phyloP scores from a whole-genome alignment of 2,797 vertebrate species.

The Naso thynnoides region DNA sequence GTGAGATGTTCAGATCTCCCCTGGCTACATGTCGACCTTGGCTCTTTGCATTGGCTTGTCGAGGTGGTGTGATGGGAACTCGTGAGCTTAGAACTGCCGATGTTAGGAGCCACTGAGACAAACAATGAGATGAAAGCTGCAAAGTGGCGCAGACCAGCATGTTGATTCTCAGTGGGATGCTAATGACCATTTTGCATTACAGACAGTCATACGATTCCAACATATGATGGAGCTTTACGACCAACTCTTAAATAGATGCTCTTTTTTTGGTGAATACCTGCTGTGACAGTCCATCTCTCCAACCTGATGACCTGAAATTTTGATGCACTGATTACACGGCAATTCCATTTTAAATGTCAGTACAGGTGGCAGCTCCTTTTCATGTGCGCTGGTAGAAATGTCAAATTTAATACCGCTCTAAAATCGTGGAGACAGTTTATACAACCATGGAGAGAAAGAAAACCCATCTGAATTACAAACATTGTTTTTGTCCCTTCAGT shows the following conservation, averaged over 20 bases:
- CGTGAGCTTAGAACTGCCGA: slow-evolving; percentile 3
- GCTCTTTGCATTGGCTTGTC: slow-evolving; percentile 27
- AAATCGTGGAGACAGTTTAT: slow-evolving; percentile 20
- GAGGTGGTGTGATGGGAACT: slow-evolving; percentile 3
- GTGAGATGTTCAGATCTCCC: neutral
- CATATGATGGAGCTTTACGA: neutral
- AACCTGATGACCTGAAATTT: slow-evolving; percentile 10
- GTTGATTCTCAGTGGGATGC: slow-evolving; percentile 20
- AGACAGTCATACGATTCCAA: neutral
- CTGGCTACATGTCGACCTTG: slow-evolving; percentile 19
- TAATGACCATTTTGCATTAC: neutral
- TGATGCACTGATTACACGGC: slow-evolving; percentile 13
- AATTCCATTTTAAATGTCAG: slow-evolving; percentile 46
- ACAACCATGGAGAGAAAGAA: slow-evolving; percentile 18
- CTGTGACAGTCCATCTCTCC: slow-evolving; percentile 1
- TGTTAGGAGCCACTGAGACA: slow-evolving; percentile 23
- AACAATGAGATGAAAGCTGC: slow-evolving; percentile 30
- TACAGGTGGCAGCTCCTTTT: slow-evolving; percentile 11
- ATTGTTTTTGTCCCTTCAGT: slow-evolving; percentile 18
- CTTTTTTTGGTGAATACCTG: slow-evolving; percentile 11
- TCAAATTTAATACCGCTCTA: slow-evolving; percentile 32
- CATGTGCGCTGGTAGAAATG: slow-evolving; percentile 30
- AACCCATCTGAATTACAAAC: slow-evolving; percentile 43
- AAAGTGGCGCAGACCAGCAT: slow-evolving; percentile 5
- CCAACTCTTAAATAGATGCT: neutral